Evolutionary conservation across 2,113 vertebrate species (phyloP).

Genomic region (Brienomyrus brachyistius): DNA sequence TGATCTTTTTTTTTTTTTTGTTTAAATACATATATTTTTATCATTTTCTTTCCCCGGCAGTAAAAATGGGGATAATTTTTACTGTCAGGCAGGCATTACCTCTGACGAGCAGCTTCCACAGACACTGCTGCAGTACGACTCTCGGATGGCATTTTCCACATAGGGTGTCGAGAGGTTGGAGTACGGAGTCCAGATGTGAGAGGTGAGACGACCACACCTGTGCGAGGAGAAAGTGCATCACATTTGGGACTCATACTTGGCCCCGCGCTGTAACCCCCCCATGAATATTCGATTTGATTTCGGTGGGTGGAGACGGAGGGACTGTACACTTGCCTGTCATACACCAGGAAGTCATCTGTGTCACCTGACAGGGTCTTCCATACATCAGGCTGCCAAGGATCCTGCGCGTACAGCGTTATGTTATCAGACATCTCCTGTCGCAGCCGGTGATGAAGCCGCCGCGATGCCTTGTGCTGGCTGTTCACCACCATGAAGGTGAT

Average conservation of each 20-base stretch:
- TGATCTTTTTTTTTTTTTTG: background rate
- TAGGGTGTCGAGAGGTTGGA: constrained; percentile 68
- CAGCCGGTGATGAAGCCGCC: constrained; percentile 57
- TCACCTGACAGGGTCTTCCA: constrained; percentile 74
- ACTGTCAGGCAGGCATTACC: constrained; percentile 49
- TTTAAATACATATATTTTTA: no score
- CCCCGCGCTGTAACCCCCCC: no score
- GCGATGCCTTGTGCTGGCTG: constrained; percentile 66
- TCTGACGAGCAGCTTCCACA: constrained; percentile 75
- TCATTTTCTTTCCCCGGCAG: no score
- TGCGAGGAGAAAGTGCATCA: constrained; percentile 20
- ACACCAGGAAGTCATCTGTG: constrained; percentile 88
- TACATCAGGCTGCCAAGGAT: constrained; percentile 64
- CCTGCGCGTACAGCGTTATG: constrained; percentile 79
- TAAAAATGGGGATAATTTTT: background rate
- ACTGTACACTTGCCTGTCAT: constrained; percentile 74
- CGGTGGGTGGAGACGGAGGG: background rate
- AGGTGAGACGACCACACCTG: constrained; percentile 83
- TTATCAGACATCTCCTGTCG: constrained; percentile 58
- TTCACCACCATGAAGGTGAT: constrained; percentile 80
- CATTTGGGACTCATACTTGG: background rate
- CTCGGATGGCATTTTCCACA: constrained; percentile 76
- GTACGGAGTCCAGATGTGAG: constrained; percentile 76
- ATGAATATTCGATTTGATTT: background rate
- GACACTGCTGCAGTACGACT: constrained; percentile 69